These are phyloP conservation scores for Hippocampus mohnikei DNA, from an alignment of 2,113 vertebrate species.

Conservation along the genomic window DNA sequence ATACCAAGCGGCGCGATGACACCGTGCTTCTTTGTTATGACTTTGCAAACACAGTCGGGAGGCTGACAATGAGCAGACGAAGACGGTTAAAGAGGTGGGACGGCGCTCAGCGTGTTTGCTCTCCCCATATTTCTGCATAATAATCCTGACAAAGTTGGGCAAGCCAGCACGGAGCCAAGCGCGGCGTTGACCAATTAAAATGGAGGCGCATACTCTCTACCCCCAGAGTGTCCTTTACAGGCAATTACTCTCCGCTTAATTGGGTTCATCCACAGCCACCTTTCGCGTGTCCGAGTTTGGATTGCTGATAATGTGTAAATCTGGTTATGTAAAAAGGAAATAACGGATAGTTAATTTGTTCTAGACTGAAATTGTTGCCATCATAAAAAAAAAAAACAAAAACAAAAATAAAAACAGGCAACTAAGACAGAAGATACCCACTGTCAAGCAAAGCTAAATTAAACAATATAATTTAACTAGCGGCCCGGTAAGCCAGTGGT, in stretches of 20 bases:
- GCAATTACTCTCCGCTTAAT: conserved; percentile 14
- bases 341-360: neutral
- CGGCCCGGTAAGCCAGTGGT: too few relatives aligned
- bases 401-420: too few relatives aligned
- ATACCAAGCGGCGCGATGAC: neutral
- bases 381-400: too few relatives aligned
- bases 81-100: neutral
- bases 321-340: neutral
- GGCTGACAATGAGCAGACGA: neutral
- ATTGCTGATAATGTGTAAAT: conserved; percentile 4
- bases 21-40: neutral
- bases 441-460: too few relatives aligned
- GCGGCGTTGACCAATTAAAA: conserved; percentile 11
- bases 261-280: conserved; percentile 7
- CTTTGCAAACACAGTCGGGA: neutral
- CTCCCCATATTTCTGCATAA: conserved; percentile 7
- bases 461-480: too few relatives aligned
- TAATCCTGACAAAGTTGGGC: conserved; percentile 2
- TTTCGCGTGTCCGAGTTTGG: neutral
- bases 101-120: neutral
- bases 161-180: neutral
- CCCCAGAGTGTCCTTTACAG: conserved; percentile 13
- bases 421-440: too few relatives aligned
- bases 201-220: neutral
- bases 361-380: neutral